Evolutionary conservation across 2,888 invertebrate genomes (phyloP).

Genomic region (Adela reaumurella): DNA sequence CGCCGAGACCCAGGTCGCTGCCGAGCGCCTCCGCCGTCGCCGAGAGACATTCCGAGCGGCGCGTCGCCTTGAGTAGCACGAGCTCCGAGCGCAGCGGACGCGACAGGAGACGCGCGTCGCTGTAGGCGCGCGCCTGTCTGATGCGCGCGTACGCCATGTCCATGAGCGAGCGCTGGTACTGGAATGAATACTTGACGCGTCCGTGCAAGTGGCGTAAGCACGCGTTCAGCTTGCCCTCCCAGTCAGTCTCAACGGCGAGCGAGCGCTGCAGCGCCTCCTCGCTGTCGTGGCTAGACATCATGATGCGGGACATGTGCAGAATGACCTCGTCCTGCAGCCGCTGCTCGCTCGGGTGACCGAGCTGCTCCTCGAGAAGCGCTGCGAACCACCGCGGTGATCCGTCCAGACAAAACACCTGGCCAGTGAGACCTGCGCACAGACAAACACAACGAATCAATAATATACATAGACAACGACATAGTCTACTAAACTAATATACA

Average conservation of each 20-base stretch:
- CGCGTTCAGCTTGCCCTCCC: constrained; percentile 18
- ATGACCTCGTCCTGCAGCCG: constrained; percentile 22
- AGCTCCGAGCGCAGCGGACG: constrained; percentile 18
- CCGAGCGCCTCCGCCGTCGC: background rate
- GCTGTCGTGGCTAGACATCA: constrained; percentile 17
- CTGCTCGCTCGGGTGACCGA: constrained; percentile 13
- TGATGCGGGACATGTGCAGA: constrained; percentile 22
- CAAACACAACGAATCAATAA: too few species aligned
- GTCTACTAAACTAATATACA: too few species aligned
- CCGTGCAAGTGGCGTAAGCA: constrained; percentile 18
- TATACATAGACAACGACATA: too few species aligned
- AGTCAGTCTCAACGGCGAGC: constrained; percentile 4
- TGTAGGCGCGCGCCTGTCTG: constrained; percentile 14
- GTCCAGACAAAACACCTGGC: constrained; percentile 28
- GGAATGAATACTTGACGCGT: constrained; percentile 19
- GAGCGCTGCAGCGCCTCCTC: constrained; percentile 9
- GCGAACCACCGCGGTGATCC: constrained; percentile 22
- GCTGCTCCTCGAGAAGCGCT: constrained; percentile 12
- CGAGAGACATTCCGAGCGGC: background rate
- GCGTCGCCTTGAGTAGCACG: constrained; percentile 17
- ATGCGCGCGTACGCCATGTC: constrained; percentile 18
- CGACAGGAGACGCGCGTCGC: constrained; percentile 7
- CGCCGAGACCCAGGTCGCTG: constrained; percentile 12
- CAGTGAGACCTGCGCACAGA: constrained; percentile 24
- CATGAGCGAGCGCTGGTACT: constrained; percentile 22